Evolutionary conservation across 2,797 vertebrate species (phyloP).

Genomic region (Aldrovandia affinis): DNA sequence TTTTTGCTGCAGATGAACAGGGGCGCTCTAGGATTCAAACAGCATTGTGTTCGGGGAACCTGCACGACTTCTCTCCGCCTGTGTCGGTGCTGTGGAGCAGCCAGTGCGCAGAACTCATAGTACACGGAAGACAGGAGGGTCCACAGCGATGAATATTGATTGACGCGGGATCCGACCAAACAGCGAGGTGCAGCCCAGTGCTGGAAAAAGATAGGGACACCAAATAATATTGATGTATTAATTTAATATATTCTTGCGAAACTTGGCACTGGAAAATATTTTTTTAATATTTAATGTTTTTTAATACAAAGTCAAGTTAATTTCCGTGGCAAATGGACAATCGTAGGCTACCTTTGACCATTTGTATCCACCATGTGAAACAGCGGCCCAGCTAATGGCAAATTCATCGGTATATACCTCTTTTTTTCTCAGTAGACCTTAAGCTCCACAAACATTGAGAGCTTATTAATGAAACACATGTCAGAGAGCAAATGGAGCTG

Average conservation of each 20-base stretch:
- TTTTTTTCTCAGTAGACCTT: no score
- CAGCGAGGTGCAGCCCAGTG: slow-evolving; percentile 53
- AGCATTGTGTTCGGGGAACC: slow-evolving; percentile 66
- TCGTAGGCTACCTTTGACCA: no score
- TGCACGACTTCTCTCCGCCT: slow-evolving; percentile 69
- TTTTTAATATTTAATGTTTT: no score
- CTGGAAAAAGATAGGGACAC: slow-evolving; percentile 44
- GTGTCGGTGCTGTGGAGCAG: slow-evolving; percentile 66
- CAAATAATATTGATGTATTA: background rate
- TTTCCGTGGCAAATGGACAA: no score
- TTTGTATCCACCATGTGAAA: no score
- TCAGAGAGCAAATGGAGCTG: background rate
- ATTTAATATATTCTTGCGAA: background rate
- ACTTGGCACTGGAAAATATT: background rate
- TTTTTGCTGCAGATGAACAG: slow-evolving; percentile 69
- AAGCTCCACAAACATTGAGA: no score
- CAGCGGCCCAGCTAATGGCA: no score
- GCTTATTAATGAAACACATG: background rate
- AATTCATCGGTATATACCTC: no score
- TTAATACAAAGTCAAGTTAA: no score
- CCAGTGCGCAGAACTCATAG: slow-evolving; percentile 32
- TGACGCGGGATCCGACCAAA: slow-evolving; percentile 60
- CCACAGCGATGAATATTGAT: slow-evolving; percentile 51
- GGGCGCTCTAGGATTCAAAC: slow-evolving; percentile 66
- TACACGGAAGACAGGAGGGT: slow-evolving; percentile 27